Percentiles rank a stretch among this genome's conserved stretches.
Conservation (phyloP, 2,797 vertebrate species). For the Novumbra hubbsi region DNA sequence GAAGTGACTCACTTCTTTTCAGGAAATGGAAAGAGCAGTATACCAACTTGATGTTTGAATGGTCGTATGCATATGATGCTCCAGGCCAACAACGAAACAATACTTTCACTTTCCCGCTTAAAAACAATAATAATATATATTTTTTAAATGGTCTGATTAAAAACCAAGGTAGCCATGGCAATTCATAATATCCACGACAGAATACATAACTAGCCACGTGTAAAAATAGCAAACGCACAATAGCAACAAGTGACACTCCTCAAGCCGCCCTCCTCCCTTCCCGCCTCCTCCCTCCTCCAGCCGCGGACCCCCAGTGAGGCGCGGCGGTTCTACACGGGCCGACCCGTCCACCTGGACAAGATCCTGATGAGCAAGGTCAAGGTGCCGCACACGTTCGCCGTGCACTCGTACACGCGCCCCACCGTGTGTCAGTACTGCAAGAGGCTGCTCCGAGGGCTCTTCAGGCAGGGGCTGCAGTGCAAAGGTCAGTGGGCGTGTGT, state of each 20-base stretch:
- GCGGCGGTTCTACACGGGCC: conserved; percentile 81
- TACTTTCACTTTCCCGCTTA: too few species aligned
- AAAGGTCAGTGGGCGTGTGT: conserved; percentile 90
- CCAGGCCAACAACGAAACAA: too few species aligned
- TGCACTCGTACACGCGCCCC: conserved; percentile 90
- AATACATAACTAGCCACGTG: too few species aligned
- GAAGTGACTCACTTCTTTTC: background rate
- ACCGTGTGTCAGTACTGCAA: conserved; percentile 94
- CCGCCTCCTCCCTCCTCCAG: conserved; percentile 39
- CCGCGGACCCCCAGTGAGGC: conserved; percentile 77
- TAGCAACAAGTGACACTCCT: background rate
- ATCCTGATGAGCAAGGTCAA: conserved; percentile 90
- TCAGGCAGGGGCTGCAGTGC: conserved; percentile 91
- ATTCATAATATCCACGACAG: too few species aligned
- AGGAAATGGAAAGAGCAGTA: background rate
- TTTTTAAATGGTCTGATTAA: too few species aligned
- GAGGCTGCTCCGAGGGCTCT: conserved; percentile 86
- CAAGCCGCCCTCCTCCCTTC: too few species aligned
- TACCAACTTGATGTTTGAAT: background rate
- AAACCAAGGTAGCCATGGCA: too few species aligned
- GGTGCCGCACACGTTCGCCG: conserved; percentile 90
- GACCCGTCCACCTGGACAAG: conserved; percentile 90
- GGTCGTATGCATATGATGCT: too few species aligned
- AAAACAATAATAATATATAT: too few species aligned
- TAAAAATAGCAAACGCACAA: too few species aligned